A percentile compares a stretch with the other conserved stretches of the same genome.
Conservation (phyloP, 1,140 invertebrate genomes). For the Zophobas atratus region DNA sequence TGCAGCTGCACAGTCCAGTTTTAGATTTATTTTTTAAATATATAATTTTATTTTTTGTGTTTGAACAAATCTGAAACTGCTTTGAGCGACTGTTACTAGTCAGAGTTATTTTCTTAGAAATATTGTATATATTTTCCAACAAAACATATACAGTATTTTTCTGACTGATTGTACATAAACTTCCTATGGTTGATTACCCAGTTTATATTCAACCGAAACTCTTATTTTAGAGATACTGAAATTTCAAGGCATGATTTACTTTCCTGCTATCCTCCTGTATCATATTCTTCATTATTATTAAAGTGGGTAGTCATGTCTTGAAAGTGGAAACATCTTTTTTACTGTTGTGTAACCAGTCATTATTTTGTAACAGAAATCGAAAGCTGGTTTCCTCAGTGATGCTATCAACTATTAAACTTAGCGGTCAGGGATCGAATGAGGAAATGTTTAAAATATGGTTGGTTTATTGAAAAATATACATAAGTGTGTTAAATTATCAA, state of each 20-base stretch:
- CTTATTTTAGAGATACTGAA: constrained; percentile 28
- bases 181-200: constrained; percentile 36
- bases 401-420: constrained; percentile 48
- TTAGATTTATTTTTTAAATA: constrained; percentile 57
- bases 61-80: constrained; percentile 59
- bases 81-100: constrained; percentile 61
- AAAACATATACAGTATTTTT: constrained; percentile 64
- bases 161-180: constrained; percentile 59
- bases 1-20: constrained; percentile 61
- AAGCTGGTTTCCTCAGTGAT: constrained; percentile 50
- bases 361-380: constrained; percentile 51
- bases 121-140: constrained; percentile 62
- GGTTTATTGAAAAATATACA: constrained; percentile 54
- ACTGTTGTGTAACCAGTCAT: constrained; percentile 49
- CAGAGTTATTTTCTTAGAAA: constrained; percentile 57
- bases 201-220: constrained; percentile 31
- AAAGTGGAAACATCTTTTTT: constrained; percentile 21
- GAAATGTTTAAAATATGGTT: constrained; percentile 55
- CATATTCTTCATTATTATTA: constrained; percentile 31
- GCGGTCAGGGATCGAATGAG: constrained; percentile 54
- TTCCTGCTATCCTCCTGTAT: constrained; percentile 12
- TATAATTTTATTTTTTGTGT: constrained; percentile 36
- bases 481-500: constrained; percentile 53
- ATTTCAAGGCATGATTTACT: constrained; percentile 22
- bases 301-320: constrained; percentile 20